Evolutionary conservation across 2,797 vertebrate genomes (phyloP), one percentile per base, ranked within the genome.

Genomic region (Brachymystax lenok): DNA sequence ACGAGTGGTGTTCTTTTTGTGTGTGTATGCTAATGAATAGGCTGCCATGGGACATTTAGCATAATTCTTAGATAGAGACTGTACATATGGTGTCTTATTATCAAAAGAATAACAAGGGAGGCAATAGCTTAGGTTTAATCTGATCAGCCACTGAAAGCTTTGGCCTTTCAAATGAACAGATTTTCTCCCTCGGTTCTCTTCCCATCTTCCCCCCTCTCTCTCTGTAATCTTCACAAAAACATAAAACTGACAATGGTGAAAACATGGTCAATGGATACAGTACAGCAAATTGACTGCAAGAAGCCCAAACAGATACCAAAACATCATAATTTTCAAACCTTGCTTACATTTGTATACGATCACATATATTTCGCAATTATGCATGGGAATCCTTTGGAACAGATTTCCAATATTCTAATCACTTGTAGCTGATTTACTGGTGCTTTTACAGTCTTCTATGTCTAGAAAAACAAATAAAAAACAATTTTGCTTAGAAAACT

Each of bases 101-200:
- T 28, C 28, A 28, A 28, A 28, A 28, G 3, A 2, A 28, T 28
- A 30, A 30, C 30, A 30, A 94, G 92, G 92, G 85, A 84, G 74
- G 82, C 89, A 89, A 83, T 24, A 80, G 3, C 27, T 81, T 24
- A 24, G 85, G 81, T 76, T 88, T 92, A 92, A 93, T 92, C 90
- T 91, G 88, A 92, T 93, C 90, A 88, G 82, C 80, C 86, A 83
- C 84, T 93, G 46, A 80, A 92, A 92, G 92, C 91, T 85, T 85
- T 68, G 82, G 79, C 89, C 88, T 88, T 92, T 91, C 88, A 90
- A 85, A 92, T 92, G 79, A 91, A 89, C 84, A 89, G 83, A 88
- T 88, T 86, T 85, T 79, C 84, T 80, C 69, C 81, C 75, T 74
- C 74, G 82, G 74, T 63, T 75, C 77, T 83, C 76, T 79, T 52